Base-by-base conservation (phyloP, 2,888 invertebrate genomes). In the Latheticus oryzae region DNA sequence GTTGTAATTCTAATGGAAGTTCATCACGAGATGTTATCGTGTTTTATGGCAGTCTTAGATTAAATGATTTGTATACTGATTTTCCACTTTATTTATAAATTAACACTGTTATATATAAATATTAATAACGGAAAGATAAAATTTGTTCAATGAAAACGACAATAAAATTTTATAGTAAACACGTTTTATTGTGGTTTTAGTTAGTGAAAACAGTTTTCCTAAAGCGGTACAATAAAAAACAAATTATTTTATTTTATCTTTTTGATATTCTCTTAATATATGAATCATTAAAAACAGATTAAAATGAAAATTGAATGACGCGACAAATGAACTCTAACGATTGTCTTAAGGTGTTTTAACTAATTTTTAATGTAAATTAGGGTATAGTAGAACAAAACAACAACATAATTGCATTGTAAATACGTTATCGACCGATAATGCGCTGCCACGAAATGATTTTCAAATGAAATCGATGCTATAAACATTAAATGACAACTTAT, bases 311-410 rank as follows among this genome's bases (percentile, higher is more conserved):
- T n/a, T n/a, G n/a, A n/a, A n/a, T n/a, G n/a, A n/a, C n/a, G n/a
- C n/a, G n/a, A n/a, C n/a, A n/a, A n/a, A n/a, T n/a, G n/a, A n/a
- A n/a, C n/a, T n/a, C n/a, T n/a, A n/a, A n/a, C n/a, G n/a, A n/a
- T n/a, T n/a, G n/a, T n/a, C n/a, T n/a, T n/a, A n/a, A n/a, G n/a
- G n/a, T n/a, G 24, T 53, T 53, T 23, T 11, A 28, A 37, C 17
- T 30, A 55, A 56, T 56, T 56, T 56, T 23, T 9, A 11, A 50
- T 56, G 56, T 50, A 56, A 56, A 56, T 56, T 56, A 19, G 7
- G 33, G 33, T 17, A 12, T 42, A 56, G 42, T 50, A 26, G 17
- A n/a, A 3, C 33, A 19, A 40, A 13, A 42, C 47, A 56, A 48
- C 50, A 56, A 50, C 56, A 33, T 50, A 48, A 56, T 55, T 55